phyloP scores from a whole-genome alignment of 2,797 vertebrate genomes.

The Siniperca obscura region DNA sequence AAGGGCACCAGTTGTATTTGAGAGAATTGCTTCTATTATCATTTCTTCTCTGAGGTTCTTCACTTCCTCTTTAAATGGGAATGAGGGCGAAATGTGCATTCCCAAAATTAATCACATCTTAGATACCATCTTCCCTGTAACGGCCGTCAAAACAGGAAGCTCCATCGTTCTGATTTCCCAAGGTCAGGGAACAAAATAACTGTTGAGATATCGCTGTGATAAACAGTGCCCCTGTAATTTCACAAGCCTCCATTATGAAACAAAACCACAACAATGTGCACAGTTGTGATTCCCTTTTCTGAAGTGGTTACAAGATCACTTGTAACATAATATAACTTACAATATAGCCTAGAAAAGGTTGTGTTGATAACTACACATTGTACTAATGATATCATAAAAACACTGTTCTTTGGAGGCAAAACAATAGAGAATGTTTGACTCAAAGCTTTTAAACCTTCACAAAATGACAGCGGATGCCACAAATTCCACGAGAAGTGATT shows the following conservation, averaged over 20 bases:
- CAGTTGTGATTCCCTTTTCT: neutral
- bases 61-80: neutral
- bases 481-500: conserved; percentile 73
- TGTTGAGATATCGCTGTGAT: neutral
- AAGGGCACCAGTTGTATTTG: neutral
- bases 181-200: neutral
- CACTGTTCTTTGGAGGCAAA: neutral
- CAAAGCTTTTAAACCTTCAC: conserved; percentile 30
- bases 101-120: conserved; percentile 20
- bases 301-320: neutral
- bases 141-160: conserved; percentile 55
- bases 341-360: neutral
- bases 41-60: neutral
- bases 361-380: neutral
- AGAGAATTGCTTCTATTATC: neutral
- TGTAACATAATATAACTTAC: neutral
- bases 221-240: conserved; percentile 49
- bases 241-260: conserved; percentile 31
- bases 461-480: conserved; percentile 53
- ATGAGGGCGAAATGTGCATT: conserved; percentile 18
- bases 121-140: rapidly evolving
- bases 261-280: conserved; percentile 20
- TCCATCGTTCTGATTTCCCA: neutral
- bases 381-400: neutral
- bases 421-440: conserved; percentile 2